These are phyloP conservation scores for Eubasilissa regina DNA, from an alignment of 1,140 invertebrate genomes.

Conservation along the genomic window DNA sequence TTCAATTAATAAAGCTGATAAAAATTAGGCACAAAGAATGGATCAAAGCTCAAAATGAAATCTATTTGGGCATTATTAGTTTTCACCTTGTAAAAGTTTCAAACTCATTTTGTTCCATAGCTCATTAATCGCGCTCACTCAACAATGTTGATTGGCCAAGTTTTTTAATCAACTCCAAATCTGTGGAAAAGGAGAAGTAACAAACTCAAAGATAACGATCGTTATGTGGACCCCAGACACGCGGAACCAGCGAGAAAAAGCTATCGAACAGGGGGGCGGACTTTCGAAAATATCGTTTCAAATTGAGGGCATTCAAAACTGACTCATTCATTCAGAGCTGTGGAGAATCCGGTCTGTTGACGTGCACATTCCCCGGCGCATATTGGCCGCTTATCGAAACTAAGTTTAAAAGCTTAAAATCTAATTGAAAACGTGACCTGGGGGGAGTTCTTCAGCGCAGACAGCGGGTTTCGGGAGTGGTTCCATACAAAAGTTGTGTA, in stretches of 20 bases:
- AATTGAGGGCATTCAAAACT: background rate
- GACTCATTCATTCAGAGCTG: background rate
- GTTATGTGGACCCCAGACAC: background rate
- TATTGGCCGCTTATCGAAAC: conserved; percentile 32
- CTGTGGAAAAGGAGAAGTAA: background rate
- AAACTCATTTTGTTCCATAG: conserved; percentile 25
- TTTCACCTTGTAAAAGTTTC: conserved; percentile 26
- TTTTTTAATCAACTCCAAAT: conserved; percentile 45
- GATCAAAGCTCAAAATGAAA: background rate
- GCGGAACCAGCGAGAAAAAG: background rate
- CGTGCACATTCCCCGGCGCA: conserved; percentile 26
- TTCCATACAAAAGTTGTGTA: conserved; percentile 40
- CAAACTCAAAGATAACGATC: conserved; percentile 11
- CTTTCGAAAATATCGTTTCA: too few species aligned
- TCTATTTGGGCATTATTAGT: conserved; percentile 25
- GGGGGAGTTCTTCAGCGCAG: conserved; percentile 30
- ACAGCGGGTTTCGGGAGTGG: background rate
- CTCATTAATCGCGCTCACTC: conserved; percentile 45
- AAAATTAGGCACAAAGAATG: background rate
- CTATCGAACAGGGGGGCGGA: too few species aligned
- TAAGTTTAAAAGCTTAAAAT: conserved; percentile 50
- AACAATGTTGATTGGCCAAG: conserved; percentile 41
- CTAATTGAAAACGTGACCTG: conserved; percentile 58
- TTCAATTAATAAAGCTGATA: conserved; percentile 6
- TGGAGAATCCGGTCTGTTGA: too few species aligned